A percentile compares a stretch with the other conserved stretches of the same genome.
phyloP scores from a whole-genome alignment of 2,888 invertebrate species.

The Azorinus chamasolen region DNA sequence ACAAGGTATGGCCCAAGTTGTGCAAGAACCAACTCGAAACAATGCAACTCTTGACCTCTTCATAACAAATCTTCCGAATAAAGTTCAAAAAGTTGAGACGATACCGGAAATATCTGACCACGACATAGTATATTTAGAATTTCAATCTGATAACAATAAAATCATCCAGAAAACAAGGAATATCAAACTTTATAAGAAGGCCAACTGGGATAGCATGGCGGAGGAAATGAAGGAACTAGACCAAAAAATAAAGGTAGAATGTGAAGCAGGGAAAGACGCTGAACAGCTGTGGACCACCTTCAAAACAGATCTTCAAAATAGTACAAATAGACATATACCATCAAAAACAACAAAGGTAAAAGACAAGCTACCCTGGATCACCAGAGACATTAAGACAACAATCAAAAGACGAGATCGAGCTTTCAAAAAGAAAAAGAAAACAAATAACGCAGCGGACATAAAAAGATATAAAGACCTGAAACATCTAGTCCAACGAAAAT shows the following conservation, averaged over 20 bases:
- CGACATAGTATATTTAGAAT: conserved; percentile 19
- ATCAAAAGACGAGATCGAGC: conserved; percentile 9
- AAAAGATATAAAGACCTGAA: too few relatives aligned
- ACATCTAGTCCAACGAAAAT: too few relatives aligned
- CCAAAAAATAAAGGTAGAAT: not conserved
- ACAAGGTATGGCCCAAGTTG: conserved; percentile 45
- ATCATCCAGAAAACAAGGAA: conserved; percentile 3
- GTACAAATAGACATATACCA: conserved; percentile 20
- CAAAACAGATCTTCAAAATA: not conserved
- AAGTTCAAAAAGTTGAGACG: conserved; percentile 6
- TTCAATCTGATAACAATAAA: not conserved
- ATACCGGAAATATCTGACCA: conserved; percentile 26
- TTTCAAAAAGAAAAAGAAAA: conserved; percentile 16
- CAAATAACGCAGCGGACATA: not conserved
- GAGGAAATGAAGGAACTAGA: conserved; percentile 36
- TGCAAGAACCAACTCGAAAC: conserved; percentile 44
- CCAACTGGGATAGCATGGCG: conserved; percentile 38
- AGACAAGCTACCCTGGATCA: conserved; percentile 41
- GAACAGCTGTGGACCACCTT: conserved; percentile 8
- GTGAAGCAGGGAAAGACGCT: not conserved
- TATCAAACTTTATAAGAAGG: conserved; percentile 54
- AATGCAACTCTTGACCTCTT: conserved; percentile 50
- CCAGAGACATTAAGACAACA: conserved; percentile 3
- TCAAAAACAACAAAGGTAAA: conserved; percentile 29
- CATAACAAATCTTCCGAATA: conserved; percentile 40